Conservation (phyloP, 2,797 vertebrate genomes). For the Cheirogaleus major region DNA sequence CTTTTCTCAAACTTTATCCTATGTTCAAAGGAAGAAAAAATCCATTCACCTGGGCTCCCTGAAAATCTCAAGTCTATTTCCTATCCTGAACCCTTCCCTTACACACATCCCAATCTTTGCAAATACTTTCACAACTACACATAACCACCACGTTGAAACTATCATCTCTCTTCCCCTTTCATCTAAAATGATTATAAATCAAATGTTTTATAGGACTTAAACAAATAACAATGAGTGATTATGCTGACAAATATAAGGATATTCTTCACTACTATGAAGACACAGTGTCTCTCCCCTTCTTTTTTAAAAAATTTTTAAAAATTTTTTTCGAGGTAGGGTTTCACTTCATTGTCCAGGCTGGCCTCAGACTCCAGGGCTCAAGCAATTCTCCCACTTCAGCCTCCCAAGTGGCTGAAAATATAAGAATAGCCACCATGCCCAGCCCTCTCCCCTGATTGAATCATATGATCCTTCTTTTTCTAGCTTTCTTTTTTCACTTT, state of each 20-base stretch:
- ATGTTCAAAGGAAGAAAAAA: background rate
- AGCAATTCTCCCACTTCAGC: background rate
- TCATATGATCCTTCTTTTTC: background rate
- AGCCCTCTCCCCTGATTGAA: background rate
- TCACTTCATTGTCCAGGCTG: background rate
- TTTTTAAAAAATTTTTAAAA: background rate
- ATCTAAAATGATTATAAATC: background rate
- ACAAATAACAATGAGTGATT: background rate
- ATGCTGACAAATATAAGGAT: background rate
- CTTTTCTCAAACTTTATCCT: slow-evolving; percentile 39
- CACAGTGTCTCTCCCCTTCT: background rate
- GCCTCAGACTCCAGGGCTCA: background rate
- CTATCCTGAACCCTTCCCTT: background rate
- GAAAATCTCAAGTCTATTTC: background rate
- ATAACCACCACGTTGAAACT: background rate
- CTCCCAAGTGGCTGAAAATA: background rate
- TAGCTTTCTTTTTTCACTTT: slow-evolving; percentile 1
- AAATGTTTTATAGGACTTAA: background rate
- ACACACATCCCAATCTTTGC: background rate
- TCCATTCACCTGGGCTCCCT: background rate
- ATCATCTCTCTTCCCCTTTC: background rate
- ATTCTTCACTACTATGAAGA: background rate
- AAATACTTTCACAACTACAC: background rate
- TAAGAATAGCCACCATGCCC: too few species aligned
- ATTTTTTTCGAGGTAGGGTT: background rate